phyloP scores from a whole-genome alignment of 1,140 invertebrate genomes.

The Neuroterus valhalla region DNA sequence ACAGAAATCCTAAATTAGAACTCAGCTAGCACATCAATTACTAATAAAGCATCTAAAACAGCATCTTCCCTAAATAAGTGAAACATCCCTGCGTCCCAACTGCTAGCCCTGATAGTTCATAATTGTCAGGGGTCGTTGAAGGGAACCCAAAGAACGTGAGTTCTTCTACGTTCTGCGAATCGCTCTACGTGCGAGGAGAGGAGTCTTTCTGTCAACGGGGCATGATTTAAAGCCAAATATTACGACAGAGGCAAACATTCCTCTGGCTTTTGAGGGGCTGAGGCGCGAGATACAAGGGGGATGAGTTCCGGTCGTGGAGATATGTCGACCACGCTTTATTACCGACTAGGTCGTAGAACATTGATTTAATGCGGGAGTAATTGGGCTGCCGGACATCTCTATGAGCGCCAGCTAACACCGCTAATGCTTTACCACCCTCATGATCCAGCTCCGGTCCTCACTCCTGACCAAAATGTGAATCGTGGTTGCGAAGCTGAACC shows the following conservation, averaged over 20 bases:
- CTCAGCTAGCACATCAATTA: too few species aligned
- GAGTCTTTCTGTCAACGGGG: conserved; percentile 67
- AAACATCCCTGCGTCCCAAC: too few species aligned
- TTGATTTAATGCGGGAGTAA: conserved; percentile 74
- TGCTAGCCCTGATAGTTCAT: background rate
- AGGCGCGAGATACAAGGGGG: conserved; percentile 8
- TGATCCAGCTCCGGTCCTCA: conserved; percentile 43
- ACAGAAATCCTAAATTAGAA: too few species aligned
- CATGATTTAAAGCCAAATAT: conserved; percentile 77
- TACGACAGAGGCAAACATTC: conserved; percentile 73
- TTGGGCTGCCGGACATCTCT: conserved; percentile 72
- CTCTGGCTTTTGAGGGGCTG: conserved; percentile 59
- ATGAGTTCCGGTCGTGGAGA: conserved; percentile 60
- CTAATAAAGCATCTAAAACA: background rate
- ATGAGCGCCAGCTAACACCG: conserved; percentile 67
- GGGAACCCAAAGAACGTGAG: conserved; percentile 43
- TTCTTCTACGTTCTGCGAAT: conserved; percentile 56
- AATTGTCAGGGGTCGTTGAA: conserved; percentile 22
- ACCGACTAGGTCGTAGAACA: conserved; percentile 68
- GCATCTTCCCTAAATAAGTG: too few species aligned
- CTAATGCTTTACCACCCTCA: conserved; percentile 61
- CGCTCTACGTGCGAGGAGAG: conserved; percentile 61
- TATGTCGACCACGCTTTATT: conserved; percentile 70
- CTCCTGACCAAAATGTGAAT: background rate
- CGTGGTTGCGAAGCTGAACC: background rate